Conservation (phyloP, 2,888 invertebrate species). For the Brachyptera risi region DNA sequence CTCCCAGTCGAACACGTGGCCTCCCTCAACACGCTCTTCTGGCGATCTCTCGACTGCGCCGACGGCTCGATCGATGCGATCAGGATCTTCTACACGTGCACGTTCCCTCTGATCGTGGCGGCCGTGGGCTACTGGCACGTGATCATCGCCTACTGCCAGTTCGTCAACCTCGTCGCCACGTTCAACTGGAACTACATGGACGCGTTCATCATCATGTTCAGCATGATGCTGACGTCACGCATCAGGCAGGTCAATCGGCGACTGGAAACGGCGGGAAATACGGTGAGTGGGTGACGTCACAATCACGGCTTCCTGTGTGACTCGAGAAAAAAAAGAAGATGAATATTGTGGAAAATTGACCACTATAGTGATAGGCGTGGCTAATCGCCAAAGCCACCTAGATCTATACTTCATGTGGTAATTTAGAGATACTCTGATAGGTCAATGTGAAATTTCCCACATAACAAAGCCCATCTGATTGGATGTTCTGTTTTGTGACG, state of each 20-base stretch:
- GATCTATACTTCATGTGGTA: no score
- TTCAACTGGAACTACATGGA: constrained; percentile 40
- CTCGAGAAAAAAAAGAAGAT: no score
- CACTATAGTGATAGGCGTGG: no score
- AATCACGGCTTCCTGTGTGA: no score
- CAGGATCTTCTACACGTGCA: neutral
- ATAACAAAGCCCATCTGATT: no score
- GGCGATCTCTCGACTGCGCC: neutral
- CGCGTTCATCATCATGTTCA: constrained; percentile 38
- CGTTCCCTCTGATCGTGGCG: neutral
- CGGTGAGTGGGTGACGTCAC: constrained; percentile 1
- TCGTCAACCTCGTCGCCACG: constrained; percentile 31
- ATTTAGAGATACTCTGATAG: no score
- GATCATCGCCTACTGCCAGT: neutral
- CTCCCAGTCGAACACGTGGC: neutral
- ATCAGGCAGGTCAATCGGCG: constrained; percentile 56
- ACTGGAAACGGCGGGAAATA: constrained; percentile 17
- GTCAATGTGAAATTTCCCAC: no score
- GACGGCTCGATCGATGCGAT: neutral
- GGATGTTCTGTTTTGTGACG: no score
- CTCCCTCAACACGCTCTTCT: neutral
- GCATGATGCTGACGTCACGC: constrained; percentile 51
- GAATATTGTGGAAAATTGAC: no score
- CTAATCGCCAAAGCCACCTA: no score
- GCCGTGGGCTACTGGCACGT: neutral